Percentiles rank a stretch among this genome's conserved stretches.
Conservation (phyloP, 2,888 invertebrate species). For the Leucozona laternaria region DNA sequence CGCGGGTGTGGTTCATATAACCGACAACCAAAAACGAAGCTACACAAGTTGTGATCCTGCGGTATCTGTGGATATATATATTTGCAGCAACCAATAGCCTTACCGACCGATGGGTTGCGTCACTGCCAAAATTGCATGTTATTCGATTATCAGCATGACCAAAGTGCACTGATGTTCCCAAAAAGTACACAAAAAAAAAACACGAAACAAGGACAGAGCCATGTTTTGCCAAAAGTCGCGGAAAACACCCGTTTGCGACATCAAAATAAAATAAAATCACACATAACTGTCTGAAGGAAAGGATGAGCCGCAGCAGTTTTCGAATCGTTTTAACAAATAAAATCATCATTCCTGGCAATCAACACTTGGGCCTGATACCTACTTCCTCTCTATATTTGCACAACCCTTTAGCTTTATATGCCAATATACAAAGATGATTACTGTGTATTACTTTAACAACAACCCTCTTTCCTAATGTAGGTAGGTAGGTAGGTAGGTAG, state of each 20-base stretch:
- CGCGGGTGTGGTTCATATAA: slow-evolving; percentile 1
- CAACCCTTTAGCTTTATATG: slow-evolving; percentile 43
- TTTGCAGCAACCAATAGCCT: slow-evolving; percentile 5
- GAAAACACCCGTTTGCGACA: slow-evolving; percentile 58
- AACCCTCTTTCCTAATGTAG: background rate
- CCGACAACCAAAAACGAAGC: slow-evolving; percentile 50
- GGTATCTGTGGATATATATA: slow-evolving; percentile 9
- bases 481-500: slow-evolving; percentile 28
- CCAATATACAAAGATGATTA: slow-evolving; percentile 60
- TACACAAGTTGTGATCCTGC: slow-evolving; percentile 45
- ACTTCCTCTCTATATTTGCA: slow-evolving; percentile 7
- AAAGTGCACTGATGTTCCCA: slow-evolving; percentile 42
- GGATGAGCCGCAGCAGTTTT: slow-evolving; percentile 70
- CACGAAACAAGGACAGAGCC: slow-evolving; percentile 61
- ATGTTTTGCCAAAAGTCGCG: slow-evolving; percentile 74
- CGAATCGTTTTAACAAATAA: slow-evolving; percentile 70
- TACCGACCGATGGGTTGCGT: slow-evolving; percentile 34
- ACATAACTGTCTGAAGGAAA: slow-evolving; percentile 14
- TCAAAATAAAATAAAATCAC: slow-evolving; percentile 26
- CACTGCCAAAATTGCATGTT: slow-evolving; percentile 73
- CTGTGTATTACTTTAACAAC: slow-evolving; percentile 52
- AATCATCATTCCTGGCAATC: slow-evolving; percentile 68
- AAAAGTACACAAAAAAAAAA: background rate
- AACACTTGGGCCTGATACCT: slow-evolving; percentile 65
- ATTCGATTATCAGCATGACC: slow-evolving; percentile 66